Evolutionary conservation across 2,797 vertebrate species (phyloP).

Genomic region (Cirrhinus molitorella): DNA sequence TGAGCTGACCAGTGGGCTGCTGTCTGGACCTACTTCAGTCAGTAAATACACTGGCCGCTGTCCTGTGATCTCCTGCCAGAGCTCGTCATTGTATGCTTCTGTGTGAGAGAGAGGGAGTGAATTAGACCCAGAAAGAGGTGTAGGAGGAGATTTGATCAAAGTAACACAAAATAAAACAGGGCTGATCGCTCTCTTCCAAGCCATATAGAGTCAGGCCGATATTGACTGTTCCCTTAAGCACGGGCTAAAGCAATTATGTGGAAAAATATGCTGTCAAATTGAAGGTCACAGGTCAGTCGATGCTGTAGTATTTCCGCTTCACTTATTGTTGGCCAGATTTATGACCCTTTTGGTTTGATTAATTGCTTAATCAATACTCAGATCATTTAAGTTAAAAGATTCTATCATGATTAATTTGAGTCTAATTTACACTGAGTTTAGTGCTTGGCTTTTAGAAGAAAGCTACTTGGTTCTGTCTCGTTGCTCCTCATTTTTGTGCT

Average conservation of each 20-base stretch:
- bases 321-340: conserved; percentile 23
- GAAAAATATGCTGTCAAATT: conserved; percentile 35
- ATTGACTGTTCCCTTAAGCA: conserved; percentile 27
- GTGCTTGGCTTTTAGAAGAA: neutral
- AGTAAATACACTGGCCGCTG: conserved; percentile 22
- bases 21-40: conserved; percentile 41
- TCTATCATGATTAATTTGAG: conserved; percentile 8
- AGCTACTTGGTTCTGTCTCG: neutral
- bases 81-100: conserved; percentile 1
- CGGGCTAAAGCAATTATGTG: conserved; percentile 41
- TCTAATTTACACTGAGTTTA: conserved; percentile 1
- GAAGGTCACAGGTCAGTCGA: conserved; percentile 21
- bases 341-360: conserved; percentile 28
- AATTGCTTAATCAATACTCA: conserved; percentile 26
- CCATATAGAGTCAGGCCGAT: conserved; percentile 25
- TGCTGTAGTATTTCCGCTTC: conserved; percentile 4
- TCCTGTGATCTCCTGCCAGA: conserved; percentile 41
- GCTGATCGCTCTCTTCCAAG: conserved; percentile 4
- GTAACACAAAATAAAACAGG: conserved; percentile 27
- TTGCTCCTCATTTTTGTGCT: conserved; percentile 12
- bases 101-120: conserved; percentile 1
- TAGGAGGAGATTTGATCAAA: conserved; percentile 22
- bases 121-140: conserved; percentile 11
- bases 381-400: conserved; percentile 22
- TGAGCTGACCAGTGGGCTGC: conserved; percentile 44